Evolutionary conservation across 2,113 vertebrate genomes (phyloP), one percentile per base, ranked within the genome.

Genomic region (Hippocampus mohnikei): DNA sequence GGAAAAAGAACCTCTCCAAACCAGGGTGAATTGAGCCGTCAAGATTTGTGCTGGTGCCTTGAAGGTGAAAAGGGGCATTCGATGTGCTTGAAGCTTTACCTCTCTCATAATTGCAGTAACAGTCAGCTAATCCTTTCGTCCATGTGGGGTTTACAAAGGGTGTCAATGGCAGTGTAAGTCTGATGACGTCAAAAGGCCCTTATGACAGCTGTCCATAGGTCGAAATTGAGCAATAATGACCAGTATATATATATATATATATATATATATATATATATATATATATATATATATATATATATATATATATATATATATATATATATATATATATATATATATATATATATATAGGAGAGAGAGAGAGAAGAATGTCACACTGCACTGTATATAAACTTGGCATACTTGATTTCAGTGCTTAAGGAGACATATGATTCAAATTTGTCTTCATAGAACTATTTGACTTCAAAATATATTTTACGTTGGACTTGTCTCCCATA

Each of bases 201-300:
- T 25, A 56, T 56, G 87, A 83, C 86, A 86, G 79, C 87, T 89
- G 86, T 83, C 84, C 0, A 12, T 13, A 44, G 42, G 42, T 44
- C 42, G 13, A 44, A 44, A 44, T 12, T 12, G 10, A 13, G 11
- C 10, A 44, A 44, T 12, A 3, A 12, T 44, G 13, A 86, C 77
- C 83, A n/a, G n/a, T n/a, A n/a, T n/a, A n/a, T n/a, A n/a, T n/a
- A n/a, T n/a, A n/a, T n/a, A n/a, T n/a, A n/a, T n/a, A n/a, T n/a
- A n/a, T n/a, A 1, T 27, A 27, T 27, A 27, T 27, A 27, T 27
- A 27, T 27, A 27, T 27, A 27, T 27, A 27, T 27, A 27, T 27
- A 27, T 27, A 27, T 27, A 27, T 27, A 27, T 27, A 27, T 27
- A 27, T 27, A 27, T 27, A 27, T 27, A 27, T 27, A 27, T 27